Conservation (phyloP, 2,888 invertebrate genomes). For the Phymatocera aterrima region DNA sequence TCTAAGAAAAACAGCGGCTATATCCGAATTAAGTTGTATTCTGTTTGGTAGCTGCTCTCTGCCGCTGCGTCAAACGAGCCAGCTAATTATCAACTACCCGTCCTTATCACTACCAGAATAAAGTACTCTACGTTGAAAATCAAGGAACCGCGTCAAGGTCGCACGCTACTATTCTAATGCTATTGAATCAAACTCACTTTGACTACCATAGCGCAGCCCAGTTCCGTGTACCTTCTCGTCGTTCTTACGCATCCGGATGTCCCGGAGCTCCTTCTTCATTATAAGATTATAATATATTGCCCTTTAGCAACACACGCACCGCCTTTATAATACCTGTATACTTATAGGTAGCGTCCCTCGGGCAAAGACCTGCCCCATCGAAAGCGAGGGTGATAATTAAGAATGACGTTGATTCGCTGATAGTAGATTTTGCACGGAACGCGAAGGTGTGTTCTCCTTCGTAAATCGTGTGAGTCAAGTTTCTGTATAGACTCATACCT, state of each 20-base stretch:
- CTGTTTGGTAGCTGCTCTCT: not conserved
- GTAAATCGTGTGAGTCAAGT: conserved; percentile 14
- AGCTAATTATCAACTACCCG: conserved; percentile 21
- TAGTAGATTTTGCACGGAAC: conserved; percentile 57
- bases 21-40: conserved; percentile 34
- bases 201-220: not conserved
- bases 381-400: conserved; percentile 72
- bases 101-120: conserved; percentile 13
- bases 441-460: conserved; percentile 27
- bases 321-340: conserved; percentile 9
- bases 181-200: not conserved
- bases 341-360: conserved; percentile 51
- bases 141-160: not conserved
- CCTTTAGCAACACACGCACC: conserved; percentile 16
- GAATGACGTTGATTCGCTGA: conserved; percentile 73
- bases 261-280: conserved; percentile 15
- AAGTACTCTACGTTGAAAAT: not conserved
- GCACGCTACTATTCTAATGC: not conserved
- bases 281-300: conserved; percentile 28
- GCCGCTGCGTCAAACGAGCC: not conserved
- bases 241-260: conserved; percentile 31
- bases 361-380: conserved; percentile 54
- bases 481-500: not conserved
- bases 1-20: conserved; percentile 25
- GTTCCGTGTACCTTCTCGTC: not conserved